phyloP scores from a whole-genome alignment of 2,797 vertebrate genomes.

The Takifugu rubripes region DNA sequence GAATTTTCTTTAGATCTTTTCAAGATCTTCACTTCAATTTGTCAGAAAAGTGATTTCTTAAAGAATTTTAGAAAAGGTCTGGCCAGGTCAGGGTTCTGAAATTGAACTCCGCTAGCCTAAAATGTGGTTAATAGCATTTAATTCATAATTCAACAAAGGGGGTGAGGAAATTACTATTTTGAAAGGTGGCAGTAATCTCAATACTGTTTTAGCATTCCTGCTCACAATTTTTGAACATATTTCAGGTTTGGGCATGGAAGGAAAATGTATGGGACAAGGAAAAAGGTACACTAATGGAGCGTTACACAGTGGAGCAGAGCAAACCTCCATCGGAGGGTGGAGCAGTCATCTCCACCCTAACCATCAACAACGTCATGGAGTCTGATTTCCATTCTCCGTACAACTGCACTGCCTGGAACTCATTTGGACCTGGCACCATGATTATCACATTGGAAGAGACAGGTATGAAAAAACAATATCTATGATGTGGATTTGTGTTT shows the following conservation, averaged over 20 bases:
- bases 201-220: too few species aligned
- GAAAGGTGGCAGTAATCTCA: too few species aligned
- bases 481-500: too few species aligned
- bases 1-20: too few species aligned
- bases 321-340: conserved; percentile 79
- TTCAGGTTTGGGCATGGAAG: conserved; percentile 95
- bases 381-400: conserved; percentile 92
- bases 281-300: conserved; percentile 83
- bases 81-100: too few species aligned
- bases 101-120: too few species aligned
- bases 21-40: too few species aligned
- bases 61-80: too few species aligned
- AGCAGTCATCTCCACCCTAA: conserved; percentile 89
- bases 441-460: conserved; percentile 90
- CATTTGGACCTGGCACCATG: conserved; percentile 89
- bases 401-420: conserved; percentile 97
- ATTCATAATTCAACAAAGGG: too few species aligned
- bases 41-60: too few species aligned
- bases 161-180: too few species aligned
- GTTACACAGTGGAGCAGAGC: conserved; percentile 91
- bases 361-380: conserved; percentile 95
- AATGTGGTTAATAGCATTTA: too few species aligned
- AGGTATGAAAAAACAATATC: conserved; percentile 44
- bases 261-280: conserved; percentile 95
- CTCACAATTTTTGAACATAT: neutral